phyloP scores from a whole-genome alignment of 2,113 vertebrate genomes.

The Saccopteryx leptura region DNA sequence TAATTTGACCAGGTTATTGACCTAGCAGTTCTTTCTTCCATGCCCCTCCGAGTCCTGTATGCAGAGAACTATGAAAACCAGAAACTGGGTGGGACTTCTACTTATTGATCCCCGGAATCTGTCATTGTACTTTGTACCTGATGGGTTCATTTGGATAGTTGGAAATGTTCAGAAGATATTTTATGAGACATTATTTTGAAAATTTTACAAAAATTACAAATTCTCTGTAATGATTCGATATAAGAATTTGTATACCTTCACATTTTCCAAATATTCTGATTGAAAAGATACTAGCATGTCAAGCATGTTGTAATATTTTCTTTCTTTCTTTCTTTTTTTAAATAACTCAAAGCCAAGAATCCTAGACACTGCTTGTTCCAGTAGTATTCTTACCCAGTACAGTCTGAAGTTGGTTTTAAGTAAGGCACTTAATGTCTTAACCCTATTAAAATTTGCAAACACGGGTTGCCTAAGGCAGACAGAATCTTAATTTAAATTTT shows the following conservation, averaged over 20 bases:
- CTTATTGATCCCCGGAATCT: not conserved
- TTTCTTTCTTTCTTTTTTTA: not conserved
- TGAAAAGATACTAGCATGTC: not conserved
- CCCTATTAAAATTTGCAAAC: constrained; percentile 81
- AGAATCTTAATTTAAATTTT: constrained; percentile 80
- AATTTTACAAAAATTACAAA: not conserved
- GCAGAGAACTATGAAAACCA: too few relatives aligned
- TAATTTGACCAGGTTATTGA: not conserved
- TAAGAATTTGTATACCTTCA: not conserved
- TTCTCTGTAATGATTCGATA: not conserved
- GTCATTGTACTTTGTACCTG: too few relatives aligned
- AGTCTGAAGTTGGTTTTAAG: constrained; percentile 78
- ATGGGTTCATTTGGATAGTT: not conserved
- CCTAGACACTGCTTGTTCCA: not conserved
- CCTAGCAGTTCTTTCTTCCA: not conserved
- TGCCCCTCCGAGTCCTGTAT: not conserved
- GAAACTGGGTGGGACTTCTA: not conserved
- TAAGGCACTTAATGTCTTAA: constrained; percentile 83
- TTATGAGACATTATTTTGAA: not conserved
- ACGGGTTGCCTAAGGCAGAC: constrained; percentile 69
- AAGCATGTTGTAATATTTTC: not conserved
- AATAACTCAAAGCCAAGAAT: constrained; percentile 17
- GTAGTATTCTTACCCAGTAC: constrained; percentile 63
- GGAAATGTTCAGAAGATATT: not conserved
- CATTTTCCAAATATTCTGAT: not conserved